phyloP scores from a whole-genome alignment of 2,888 invertebrate species.

The Drosophila ustulata region DNA sequence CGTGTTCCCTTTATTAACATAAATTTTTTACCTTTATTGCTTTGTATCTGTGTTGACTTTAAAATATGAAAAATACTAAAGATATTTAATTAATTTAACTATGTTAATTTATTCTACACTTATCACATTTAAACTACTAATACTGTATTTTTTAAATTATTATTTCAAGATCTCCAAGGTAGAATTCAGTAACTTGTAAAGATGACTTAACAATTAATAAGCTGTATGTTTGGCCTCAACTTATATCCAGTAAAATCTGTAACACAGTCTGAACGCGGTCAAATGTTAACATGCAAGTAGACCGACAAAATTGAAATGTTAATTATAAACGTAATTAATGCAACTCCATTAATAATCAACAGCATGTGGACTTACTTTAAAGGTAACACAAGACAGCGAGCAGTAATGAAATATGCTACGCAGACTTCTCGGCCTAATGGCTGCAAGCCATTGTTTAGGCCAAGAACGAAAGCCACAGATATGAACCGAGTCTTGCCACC shows the following conservation, averaged over 20 bases:
- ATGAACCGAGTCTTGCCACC: conserved; percentile 23
- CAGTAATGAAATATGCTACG: conserved; percentile 25
- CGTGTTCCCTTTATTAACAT: too few relatives aligned
- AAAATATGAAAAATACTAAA: too few relatives aligned
- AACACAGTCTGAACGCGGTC: neutral
- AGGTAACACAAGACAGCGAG: neutral
- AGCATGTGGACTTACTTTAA: neutral
- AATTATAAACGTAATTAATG: conserved; percentile 14
- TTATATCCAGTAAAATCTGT: neutral
- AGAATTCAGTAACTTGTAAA: neutral
- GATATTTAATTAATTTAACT: too few relatives aligned
- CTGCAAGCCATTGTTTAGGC: conserved; percentile 25
- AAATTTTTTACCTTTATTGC: too few relatives aligned
- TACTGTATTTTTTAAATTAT: too few relatives aligned
- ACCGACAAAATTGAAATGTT: conserved; percentile 2
- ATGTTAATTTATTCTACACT: too few relatives aligned
- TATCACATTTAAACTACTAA: too few relatives aligned
- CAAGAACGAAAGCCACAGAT: conserved; percentile 22
- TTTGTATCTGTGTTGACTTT: too few relatives aligned
- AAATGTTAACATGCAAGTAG: neutral
- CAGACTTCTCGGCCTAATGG: conserved; percentile 6
- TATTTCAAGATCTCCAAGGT: too few relatives aligned
- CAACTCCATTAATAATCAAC: conserved; percentile 7
- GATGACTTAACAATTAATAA: neutral
- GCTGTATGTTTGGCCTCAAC: too few relatives aligned